phyloP scores from a whole-genome alignment of 1,140 invertebrate genomes.

The Harpegnathos saltator region DNA sequence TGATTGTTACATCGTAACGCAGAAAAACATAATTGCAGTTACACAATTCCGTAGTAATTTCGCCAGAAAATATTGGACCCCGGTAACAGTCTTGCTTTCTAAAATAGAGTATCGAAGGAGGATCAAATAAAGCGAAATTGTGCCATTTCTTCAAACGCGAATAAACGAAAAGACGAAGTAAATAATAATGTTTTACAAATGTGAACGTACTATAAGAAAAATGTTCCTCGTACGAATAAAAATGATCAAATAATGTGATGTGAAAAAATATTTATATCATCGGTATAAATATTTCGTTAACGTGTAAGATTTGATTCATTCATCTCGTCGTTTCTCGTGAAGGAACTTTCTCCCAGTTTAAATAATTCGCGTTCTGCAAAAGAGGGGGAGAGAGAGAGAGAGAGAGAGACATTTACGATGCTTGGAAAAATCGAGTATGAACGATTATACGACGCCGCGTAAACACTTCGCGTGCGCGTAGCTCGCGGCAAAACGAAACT shows the following conservation, averaged over 20 bases:
- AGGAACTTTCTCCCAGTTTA: not conserved
- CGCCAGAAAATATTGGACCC: not conserved
- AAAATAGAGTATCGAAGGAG: not conserved
- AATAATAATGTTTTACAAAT: slow-evolving; percentile 26
- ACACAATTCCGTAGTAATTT: slow-evolving; percentile 25
- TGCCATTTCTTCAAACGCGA: not conserved
- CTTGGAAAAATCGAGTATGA: not conserved
- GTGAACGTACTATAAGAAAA: not conserved
- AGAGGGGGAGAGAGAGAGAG: not conserved
- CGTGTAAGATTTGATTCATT: not conserved
- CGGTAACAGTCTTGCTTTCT: not conserved
- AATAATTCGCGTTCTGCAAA: not conserved
- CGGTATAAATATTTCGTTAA: slow-evolving; percentile 5
- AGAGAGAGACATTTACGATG: not conserved
- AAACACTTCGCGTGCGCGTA: not conserved
- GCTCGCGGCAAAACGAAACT: not conserved
- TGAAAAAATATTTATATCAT: too few species aligned
- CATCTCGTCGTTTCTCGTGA: not conserved
- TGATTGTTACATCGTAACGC: slow-evolving; percentile 37
- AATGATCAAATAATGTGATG: not conserved
- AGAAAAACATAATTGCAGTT: slow-evolving; percentile 46
- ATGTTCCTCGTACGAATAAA: too few species aligned
- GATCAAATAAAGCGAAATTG: too few species aligned
- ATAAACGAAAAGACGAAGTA: not conserved
- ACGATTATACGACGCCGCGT: not conserved